Evolutionary conservation across 2,888 invertebrate genomes (phyloP).

Genomic region (Nymphalis c-album): DNA sequence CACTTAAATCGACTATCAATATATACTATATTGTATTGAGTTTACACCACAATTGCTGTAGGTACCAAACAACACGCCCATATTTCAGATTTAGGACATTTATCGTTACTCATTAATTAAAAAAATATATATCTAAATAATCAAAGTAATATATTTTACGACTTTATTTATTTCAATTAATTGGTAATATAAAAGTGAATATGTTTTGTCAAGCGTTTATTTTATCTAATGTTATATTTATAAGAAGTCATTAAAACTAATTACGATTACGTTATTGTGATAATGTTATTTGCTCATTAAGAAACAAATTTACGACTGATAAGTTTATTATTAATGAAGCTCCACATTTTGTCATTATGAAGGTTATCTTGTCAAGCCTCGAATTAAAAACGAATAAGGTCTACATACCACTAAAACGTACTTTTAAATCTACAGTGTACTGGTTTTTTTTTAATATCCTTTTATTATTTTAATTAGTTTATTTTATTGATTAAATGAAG

Average conservation of each 20-base stretch:
- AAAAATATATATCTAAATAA: too few species aligned
- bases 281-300: constrained; percentile 29
- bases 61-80: too few species aligned
- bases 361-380: constrained; percentile 39
- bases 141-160: too few species aligned
- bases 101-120: too few species aligned
- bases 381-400: constrained; percentile 35
- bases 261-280: constrained; percentile 17
- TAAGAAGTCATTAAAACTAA: constrained; percentile 14
- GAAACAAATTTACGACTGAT: constrained; percentile 34
- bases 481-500: too few species aligned
- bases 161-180: not conserved
- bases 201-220: not conserved
- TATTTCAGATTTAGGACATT: too few species aligned
- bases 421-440: not conserved
- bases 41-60: too few species aligned
- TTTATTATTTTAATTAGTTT: not conserved
- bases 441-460: not conserved
- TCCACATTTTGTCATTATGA: constrained; percentile 37
- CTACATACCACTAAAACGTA: constrained; percentile 6
- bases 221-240: constrained; percentile 12
- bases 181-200: not conserved
- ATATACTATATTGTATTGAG: too few species aligned
- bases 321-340: constrained; percentile 35
- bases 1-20: too few species aligned